Evolutionary conservation across 2,888 invertebrate genomes (phyloP).

Genomic region (Tinea semifulvella): DNA sequence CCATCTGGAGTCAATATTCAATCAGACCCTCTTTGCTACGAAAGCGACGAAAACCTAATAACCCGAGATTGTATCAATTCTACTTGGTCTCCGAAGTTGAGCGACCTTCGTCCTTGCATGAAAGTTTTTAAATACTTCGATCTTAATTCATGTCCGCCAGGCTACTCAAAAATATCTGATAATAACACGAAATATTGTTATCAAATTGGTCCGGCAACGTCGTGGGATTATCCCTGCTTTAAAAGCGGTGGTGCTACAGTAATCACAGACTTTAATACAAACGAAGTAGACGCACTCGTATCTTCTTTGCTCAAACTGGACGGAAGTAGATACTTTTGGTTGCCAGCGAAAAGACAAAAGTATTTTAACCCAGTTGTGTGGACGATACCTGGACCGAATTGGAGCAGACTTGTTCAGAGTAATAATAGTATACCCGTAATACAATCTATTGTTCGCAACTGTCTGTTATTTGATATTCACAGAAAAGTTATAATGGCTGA

Average conservation of each 20-base stretch:
- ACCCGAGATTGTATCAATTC: constrained; percentile 29
- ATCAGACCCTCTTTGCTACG: constrained; percentile 43
- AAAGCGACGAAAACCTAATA: constrained; percentile 31
- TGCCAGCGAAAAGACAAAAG: constrained; percentile 52
- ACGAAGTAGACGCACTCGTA: constrained; percentile 35
- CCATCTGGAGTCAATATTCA: constrained; percentile 29
- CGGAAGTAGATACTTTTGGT: constrained; percentile 46
- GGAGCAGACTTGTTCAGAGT: constrained; percentile 32
- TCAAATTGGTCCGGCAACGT: constrained; percentile 30
- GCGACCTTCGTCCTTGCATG: constrained; percentile 33
- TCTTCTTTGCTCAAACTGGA: constrained; percentile 31
- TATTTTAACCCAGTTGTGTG: constrained; percentile 50
- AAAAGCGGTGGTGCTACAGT: constrained; percentile 46
- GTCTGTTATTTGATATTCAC: constrained; percentile 40
- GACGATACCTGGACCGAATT: constrained; percentile 56
- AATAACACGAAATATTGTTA: constrained; percentile 42
- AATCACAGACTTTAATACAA: constrained; percentile 38
- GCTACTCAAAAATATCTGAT: constrained; percentile 36
- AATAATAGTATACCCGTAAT: constrained; percentile 26
- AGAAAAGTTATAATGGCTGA: constrained; percentile 32
- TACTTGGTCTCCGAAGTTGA: constrained; percentile 35
- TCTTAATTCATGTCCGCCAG: constrained; percentile 39
- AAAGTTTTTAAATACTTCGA: constrained; percentile 33
- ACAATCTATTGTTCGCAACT: constrained; percentile 33
- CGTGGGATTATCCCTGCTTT: constrained; percentile 48